Conservation (phyloP, 2,113 vertebrate species). For the Indri indri region DNA sequence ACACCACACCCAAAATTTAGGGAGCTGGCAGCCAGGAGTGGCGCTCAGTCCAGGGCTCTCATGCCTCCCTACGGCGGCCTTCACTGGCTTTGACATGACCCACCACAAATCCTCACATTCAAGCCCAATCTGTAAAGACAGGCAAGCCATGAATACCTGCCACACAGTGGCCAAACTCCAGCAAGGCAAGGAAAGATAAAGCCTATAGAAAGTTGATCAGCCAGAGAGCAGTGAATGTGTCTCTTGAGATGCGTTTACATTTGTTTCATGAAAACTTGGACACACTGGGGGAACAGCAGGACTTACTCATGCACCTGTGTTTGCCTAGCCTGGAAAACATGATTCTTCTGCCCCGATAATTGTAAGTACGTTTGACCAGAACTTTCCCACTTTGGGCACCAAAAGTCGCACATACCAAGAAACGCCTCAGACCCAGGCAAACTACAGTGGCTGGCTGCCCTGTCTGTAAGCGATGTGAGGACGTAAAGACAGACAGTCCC, state of each 20-base stretch:
- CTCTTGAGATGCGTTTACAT: background rate
- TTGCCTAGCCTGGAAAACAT: slow-evolving; percentile 69
- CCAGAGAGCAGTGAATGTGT: background rate
- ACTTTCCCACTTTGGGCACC: background rate
- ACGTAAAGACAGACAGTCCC: slow-evolving; percentile 52
- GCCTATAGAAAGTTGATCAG: background rate
- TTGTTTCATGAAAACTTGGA: background rate
- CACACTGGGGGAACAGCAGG: background rate
- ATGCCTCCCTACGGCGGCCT: background rate
- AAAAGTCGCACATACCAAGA: background rate
- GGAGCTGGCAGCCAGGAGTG: background rate
- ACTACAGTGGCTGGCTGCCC: no score
- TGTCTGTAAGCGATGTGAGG: slow-evolving; percentile 58
- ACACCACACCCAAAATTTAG: background rate
- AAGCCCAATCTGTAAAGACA: background rate
- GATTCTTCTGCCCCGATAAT: slow-evolving; percentile 73
- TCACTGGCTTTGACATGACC: background rate
- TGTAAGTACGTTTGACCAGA: background rate
- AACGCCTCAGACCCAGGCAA: background rate
- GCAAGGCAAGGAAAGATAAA: background rate
- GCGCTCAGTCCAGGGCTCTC: no score
- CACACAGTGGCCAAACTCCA: background rate
- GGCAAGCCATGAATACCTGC: background rate
- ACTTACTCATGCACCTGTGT: background rate
- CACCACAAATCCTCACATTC: background rate